Base-by-base conservation (phyloP, 2,797 vertebrate species). In the Anguilla pacifica region DNA sequence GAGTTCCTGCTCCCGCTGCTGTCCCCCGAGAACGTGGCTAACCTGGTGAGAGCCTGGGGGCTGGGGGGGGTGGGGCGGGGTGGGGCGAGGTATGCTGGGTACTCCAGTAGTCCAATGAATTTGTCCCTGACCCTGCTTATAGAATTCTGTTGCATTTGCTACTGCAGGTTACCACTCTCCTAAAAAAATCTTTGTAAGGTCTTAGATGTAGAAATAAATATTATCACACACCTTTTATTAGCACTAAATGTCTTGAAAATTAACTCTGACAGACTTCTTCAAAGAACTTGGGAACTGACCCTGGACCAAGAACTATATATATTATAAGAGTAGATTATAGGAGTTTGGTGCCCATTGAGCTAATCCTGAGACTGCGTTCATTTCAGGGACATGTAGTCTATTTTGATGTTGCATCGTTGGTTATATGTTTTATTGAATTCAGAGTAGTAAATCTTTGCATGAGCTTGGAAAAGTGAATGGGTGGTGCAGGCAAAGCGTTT, bases 1-100 rank as follows among this genome's bases (percentile, higher is more conserved):
- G 97, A 99, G 89, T 99, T 98, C 92, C 94, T 99, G 19, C 96
- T 95, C 87, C 98, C 98, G 0, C 95, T 99, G 72, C 97, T 99
- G 67, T 96, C 92, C 0, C 93, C 98, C 0, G 97, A 98, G 57
- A 99, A 99, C 0, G 98, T 99, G 0, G 98, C 98, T 90, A 99
- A 99, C 93, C 95, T 99, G 97, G 98, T 99, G 88, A 85, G 93
- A 85, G 25, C 7, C 0, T 1, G 59, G 59, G 0, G 11, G 70
- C 17, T 28, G 46, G 59, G 10, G 39, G 35, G 49, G 9, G 35
- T 1, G 35, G 35, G 49, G 81, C 35, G 39, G 39, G 2, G 51
- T 1, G 35, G 35, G 49, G 81, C 35, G 39, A 1, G 2, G 51
- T 7, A 25, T 2, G 6, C 25, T 6, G 25, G 46, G 6, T 25